These are phyloP conservation scores for Nestor notabilis DNA, from an alignment of 2,113 vertebrate genomes.

Conservation along the genomic window DNA sequence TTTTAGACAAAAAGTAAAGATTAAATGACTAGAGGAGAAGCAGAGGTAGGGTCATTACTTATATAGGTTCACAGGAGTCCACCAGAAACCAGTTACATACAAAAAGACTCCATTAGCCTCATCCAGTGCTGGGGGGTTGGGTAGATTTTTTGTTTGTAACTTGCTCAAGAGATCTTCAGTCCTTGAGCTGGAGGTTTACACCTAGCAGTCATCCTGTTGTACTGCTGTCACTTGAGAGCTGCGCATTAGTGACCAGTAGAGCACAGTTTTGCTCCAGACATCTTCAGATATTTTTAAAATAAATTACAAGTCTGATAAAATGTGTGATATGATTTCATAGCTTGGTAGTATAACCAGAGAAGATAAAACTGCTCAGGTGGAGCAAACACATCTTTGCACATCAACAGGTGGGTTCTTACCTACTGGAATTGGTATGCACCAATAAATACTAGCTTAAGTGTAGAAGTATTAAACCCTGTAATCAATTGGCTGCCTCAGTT, in stretches of 20 bases:
- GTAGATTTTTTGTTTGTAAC: neutral
- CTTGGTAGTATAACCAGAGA: neutral
- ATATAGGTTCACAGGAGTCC: neutral
- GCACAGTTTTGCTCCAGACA: neutral
- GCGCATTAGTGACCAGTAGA: neutral
- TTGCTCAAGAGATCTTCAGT: neutral
- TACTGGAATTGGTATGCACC: neutral
- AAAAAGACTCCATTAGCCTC: neutral
- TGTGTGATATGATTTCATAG: neutral
- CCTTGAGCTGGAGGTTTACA: neutral
- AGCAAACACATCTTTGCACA: neutral
- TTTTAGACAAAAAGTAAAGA: neutral
- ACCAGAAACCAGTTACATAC: neutral
- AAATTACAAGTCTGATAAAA: constrained; percentile 59
- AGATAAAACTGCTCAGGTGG: neutral
- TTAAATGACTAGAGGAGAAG: neutral
- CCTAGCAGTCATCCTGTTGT: neutral
- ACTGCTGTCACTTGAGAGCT: neutral
- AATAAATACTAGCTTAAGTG: neutral
- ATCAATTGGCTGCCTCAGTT: neutral
- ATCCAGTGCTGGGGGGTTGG: neutral
- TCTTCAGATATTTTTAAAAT: neutral
- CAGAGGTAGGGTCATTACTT: neutral
- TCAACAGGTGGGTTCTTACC: neutral
- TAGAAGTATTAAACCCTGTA: neutral